phyloP scores from a whole-genome alignment of 2,888 invertebrate species.

The Blastobasis lacticolella region DNA sequence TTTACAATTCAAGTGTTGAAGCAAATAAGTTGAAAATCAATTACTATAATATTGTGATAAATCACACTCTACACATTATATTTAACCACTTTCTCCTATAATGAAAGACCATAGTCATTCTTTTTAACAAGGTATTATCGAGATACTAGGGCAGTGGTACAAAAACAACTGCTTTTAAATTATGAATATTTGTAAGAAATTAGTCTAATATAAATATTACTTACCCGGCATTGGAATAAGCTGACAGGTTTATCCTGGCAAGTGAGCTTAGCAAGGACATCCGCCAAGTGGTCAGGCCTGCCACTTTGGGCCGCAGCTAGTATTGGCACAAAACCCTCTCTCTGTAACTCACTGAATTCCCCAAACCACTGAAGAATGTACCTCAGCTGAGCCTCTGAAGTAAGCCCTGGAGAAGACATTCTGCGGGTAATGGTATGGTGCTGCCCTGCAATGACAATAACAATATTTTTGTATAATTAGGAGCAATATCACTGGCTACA shows the following conservation, averaged over 20 bases:
- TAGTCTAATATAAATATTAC: slow-evolving; percentile 20
- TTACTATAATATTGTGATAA: too few species aligned
- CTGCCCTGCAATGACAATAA: slow-evolving; percentile 28
- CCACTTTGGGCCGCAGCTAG: slow-evolving; percentile 76
- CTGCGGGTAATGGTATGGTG: slow-evolving; percentile 40
- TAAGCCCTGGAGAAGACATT: slow-evolving; percentile 74
- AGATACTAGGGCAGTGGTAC: too few species aligned
- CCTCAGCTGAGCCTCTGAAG: slow-evolving; percentile 83
- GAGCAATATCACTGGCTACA: too few species aligned
- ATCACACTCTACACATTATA: too few species aligned
- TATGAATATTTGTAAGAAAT: too few species aligned
- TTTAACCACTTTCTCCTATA: too few species aligned
- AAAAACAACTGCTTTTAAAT: too few species aligned
- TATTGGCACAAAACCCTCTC: slow-evolving; percentile 87
- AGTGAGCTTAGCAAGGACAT: slow-evolving; percentile 77
- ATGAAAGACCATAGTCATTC: too few species aligned
- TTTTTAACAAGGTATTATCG: too few species aligned
- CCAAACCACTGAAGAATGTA: slow-evolving; percentile 91
- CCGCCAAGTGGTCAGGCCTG: slow-evolving; percentile 83
- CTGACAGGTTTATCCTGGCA: slow-evolving; percentile 86
- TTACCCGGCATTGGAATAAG: slow-evolving; percentile 86
- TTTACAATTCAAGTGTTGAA: too few species aligned
- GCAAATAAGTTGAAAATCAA: too few species aligned
- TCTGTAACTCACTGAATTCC: slow-evolving; percentile 91
- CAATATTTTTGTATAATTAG: too few species aligned